Conservation (phyloP, 2,113 vertebrate genomes). For the Sakesphorus luctuosus region DNA sequence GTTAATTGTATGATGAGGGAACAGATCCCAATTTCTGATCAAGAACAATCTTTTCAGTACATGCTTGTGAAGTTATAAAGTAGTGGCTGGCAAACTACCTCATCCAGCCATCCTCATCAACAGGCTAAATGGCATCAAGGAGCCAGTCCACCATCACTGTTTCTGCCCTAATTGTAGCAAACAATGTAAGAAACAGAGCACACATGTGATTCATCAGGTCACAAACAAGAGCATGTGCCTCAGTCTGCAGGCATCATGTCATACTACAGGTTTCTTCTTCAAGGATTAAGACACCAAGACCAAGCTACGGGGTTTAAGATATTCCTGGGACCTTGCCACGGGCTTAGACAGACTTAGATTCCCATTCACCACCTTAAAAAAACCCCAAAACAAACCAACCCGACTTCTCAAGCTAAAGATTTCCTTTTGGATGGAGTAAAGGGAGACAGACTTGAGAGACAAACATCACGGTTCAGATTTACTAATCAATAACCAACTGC, state of each 20-base stretch:
- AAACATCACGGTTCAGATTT: neutral
- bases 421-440: neutral
- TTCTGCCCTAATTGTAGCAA: neutral
- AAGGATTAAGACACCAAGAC: neutral
- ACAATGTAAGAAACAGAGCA: neutral
- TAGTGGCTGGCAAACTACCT: neutral
- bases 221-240: constrained; percentile 11
- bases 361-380: neutral
- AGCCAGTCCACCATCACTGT: neutral
- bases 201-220: neutral
- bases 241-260: neutral
- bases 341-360: neutral
- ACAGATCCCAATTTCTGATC: constrained; percentile 23
- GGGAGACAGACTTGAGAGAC: neutral
- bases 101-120: neutral
- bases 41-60: neutral
- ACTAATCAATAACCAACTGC: neutral
- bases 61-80: neutral
- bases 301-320: neutral
- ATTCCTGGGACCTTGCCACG: neutral
- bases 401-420: neutral
- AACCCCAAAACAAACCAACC: neutral
- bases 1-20: neutral
- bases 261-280: constrained; percentile 2
- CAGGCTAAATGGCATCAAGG: neutral